Percentiles rank a stretch among this genome's conserved stretches.
Evolutionary conservation across 2,888 invertebrate species (phyloP).

Genomic region (Apantesis nais): DNA sequence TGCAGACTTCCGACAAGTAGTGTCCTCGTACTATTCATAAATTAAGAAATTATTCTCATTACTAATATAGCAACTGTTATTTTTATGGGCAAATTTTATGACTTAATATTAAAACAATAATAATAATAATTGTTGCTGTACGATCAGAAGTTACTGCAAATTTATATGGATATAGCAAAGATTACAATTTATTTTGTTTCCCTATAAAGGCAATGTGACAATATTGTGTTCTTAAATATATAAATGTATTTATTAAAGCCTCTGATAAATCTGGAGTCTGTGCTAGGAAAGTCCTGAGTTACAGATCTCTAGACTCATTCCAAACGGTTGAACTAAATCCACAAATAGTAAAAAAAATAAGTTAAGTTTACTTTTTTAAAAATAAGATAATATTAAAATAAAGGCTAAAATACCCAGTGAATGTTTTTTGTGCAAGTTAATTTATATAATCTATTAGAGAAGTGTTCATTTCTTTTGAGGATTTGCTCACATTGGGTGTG

Average conservation of each 20-base stretch:
- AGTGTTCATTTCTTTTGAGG: not conserved
- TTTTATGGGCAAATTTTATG: constrained; percentile 28
- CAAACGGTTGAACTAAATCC: not conserved
- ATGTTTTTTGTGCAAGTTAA: not conserved
- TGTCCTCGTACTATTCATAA: constrained; percentile 23
- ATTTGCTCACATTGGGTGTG: not conserved
- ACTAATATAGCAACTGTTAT: constrained; percentile 20
- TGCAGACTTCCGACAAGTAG: constrained; percentile 36
- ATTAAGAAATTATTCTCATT: constrained; percentile 30
- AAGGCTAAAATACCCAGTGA: not conserved
- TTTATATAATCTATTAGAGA: not conserved
- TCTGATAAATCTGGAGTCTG: not conserved
- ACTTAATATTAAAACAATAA: constrained; percentile 37
- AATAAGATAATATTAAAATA: not conserved
- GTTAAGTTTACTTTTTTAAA: too few species aligned
- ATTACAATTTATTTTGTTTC: not conserved
- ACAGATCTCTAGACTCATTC: not conserved
- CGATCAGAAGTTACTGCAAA: not conserved
- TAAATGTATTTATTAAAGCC: not conserved
- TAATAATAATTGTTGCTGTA: not conserved
- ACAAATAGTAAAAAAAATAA: not conserved
- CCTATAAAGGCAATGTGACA: not conserved
- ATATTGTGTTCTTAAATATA: not conserved
- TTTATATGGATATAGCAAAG: not conserved
- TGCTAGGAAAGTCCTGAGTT: not conserved